Percentiles rank a stretch among this genome's conserved stretches.
These are phyloP conservation scores for Dolichoris vasculosae DNA, from an alignment of 1,140 invertebrate genomes.

Conservation along the genomic window DNA sequence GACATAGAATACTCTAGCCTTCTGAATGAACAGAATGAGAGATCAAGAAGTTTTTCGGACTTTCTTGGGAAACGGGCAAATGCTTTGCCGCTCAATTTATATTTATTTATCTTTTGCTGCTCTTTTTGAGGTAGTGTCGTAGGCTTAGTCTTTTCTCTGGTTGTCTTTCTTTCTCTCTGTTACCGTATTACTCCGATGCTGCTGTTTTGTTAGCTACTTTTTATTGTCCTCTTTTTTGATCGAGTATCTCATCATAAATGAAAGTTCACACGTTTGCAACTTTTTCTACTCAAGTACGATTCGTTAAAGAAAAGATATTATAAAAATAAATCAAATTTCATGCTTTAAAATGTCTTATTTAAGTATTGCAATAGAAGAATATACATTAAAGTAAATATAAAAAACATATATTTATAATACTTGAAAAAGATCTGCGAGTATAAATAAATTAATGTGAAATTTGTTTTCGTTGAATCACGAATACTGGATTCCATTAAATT, in stretches of 20 bases:
- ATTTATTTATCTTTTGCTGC: constrained; percentile 38
- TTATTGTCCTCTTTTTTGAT: constrained; percentile 7
- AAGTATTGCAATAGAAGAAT: too few relatives aligned
- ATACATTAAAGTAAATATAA: too few relatives aligned
- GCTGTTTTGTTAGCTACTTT: background rate
- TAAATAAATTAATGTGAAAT: background rate
- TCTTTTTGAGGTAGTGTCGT: background rate
- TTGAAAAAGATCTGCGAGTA: background rate
- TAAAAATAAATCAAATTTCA: background rate
- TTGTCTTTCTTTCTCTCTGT: background rate
- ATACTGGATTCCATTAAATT: background rate
- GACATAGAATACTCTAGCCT: background rate
- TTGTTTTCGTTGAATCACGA: background rate
- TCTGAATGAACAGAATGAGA: background rate
- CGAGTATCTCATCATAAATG: constrained; percentile 8
- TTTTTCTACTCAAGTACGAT: background rate
- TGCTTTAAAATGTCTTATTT: background rate
- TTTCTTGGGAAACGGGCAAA: constrained; percentile 13
- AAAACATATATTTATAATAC: too few relatives aligned
- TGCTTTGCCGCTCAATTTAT: constrained; percentile 44
- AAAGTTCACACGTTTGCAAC: constrained; percentile 45
- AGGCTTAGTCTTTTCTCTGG: too few relatives aligned
- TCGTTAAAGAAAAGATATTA: background rate
- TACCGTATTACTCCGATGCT: background rate
- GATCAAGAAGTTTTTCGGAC: constrained; percentile 19